Evolutionary conservation across 2,797 vertebrate genomes (phyloP), one percentile per base, ranked within the genome.

Genomic region (Chaunax sp.): DNA sequence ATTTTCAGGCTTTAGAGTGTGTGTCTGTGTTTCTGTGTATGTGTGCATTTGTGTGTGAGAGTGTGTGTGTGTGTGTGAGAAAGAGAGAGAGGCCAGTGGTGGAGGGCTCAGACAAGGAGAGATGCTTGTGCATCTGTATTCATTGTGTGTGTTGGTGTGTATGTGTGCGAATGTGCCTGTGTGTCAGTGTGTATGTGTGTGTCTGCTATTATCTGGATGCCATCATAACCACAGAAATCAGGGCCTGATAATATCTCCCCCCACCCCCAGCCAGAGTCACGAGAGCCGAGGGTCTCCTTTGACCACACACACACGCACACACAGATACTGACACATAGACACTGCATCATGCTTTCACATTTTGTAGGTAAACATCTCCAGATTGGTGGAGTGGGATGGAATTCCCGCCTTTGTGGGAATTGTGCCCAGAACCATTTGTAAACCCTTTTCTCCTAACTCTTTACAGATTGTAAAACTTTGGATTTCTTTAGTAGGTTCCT

Each of bases 201-300:
- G 44, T 72, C 1, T 54, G 63, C 69, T 83, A 90, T 92, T 90
- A 90, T 91, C 90, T 91, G 88, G 90, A 93, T 92, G 87, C 92
- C 91, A 93, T 95, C 89, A 88, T 84, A 91, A 91, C 89, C 92
- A 92, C 85, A 91, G 77, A 84, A 94, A 93, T 94, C 90, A 90
- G 75, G 82, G 86, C 83, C 82, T 90, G 93, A 94, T 94, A 92
- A 88, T 57, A 87, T 93, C 92, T 92, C 85, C 81, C n/a, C 56
- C 80, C 72, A 82, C 84, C 89, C 87, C 90, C 88, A 82, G 75
- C 81, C 83, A 82, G 80, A 92, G 63, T 93, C 89, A 94, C 89
- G 87, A 91, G 83, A 91, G 87, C 93, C 89, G 82, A 89, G n/a
- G 49, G 89, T 85, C 84, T 93, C 91, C 91, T 92, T 84, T 92